phyloP scores from a whole-genome alignment of 2,888 invertebrate genomes.

The Latrodectus elegans region DNA sequence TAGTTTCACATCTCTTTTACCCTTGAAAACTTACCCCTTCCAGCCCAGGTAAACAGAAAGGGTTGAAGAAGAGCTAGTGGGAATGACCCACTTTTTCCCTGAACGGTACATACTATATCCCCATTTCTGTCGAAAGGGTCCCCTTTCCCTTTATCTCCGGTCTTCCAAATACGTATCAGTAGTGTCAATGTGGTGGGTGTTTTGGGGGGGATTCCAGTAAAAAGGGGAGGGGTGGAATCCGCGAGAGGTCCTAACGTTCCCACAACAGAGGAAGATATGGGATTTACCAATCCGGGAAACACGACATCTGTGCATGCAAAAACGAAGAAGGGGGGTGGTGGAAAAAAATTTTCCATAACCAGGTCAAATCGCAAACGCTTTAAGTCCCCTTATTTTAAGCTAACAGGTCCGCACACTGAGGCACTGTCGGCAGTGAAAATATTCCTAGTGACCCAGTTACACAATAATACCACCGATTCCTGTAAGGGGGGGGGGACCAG shows the following conservation, averaged over 20 bases:
- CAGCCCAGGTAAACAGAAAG: constrained; percentile 35
- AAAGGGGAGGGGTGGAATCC: constrained; percentile 17
- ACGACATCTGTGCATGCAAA: constrained; percentile 7
- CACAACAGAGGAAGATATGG: constrained; percentile 36
- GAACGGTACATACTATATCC: neutral
- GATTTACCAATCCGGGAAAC: constrained; percentile 40
- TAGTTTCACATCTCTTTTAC: constrained; percentile 50
- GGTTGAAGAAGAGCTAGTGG: constrained; percentile 52
- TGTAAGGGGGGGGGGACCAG: constrained; percentile 33
- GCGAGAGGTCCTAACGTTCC: constrained; percentile 47
- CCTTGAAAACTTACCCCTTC: constrained; percentile 53
- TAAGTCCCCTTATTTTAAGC: constrained; percentile 56
- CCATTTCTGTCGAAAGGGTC: neutral
- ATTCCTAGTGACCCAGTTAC: constrained; percentile 58
- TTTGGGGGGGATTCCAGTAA: neutral
- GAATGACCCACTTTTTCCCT: constrained; percentile 51
- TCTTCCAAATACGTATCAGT: constrained; percentile 37
- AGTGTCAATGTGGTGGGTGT: constrained; percentile 11
- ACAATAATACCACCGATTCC: constrained; percentile 32
- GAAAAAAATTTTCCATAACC: constrained; percentile 16
- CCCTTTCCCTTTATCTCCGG: neutral
- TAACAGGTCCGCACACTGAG: constrained; percentile 47
- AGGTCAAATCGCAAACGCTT: constrained; percentile 64
- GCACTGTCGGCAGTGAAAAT: constrained; percentile 61
- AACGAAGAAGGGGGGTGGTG: neutral